Percentiles rank a stretch among this genome's conserved stretches.
These are phyloP conservation scores for Trissoscelio sp. DNA, from an alignment of 2,888 invertebrate genomes.

Conservation along the genomic window DNA sequence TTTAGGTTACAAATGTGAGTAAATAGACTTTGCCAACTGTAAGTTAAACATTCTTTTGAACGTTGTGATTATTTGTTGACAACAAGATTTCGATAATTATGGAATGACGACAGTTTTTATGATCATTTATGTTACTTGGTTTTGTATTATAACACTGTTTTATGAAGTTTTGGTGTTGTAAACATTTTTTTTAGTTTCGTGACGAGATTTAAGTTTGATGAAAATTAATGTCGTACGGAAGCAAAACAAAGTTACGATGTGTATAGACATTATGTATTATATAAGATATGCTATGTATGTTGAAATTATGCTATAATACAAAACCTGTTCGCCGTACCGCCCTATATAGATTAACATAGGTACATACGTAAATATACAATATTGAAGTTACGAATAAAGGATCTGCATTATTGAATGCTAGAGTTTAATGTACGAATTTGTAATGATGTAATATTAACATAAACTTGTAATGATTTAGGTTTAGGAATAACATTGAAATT, in stretches of 20 bases:
- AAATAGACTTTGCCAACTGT: not conserved
- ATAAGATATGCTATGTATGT: not conserved
- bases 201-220: not conserved
- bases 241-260: not conserved
- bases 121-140: not conserved
- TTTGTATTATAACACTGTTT: not conserved
- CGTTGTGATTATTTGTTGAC: not conserved
- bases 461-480: too few species aligned
- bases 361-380: not conserved
- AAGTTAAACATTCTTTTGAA: constrained; percentile 3
- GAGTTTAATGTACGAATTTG: too few species aligned
- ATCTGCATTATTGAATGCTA: not conserved
- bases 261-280: not conserved
- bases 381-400: not conserved
- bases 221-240: not conserved
- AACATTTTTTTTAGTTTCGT: not conserved
- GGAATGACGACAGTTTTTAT: not conserved
- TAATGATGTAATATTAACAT: too few species aligned
- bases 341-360: not conserved
- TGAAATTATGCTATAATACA: not conserved
- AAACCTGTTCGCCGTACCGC: too few species aligned
- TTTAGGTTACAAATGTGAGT: not conserved
- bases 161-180: too few species aligned
- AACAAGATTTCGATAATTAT: not conserved
- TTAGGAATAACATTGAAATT: too few species aligned